Evolutionary conservation across 2,888 invertebrate species (phyloP).

Genomic region (Sphaeridia pumilis): DNA sequence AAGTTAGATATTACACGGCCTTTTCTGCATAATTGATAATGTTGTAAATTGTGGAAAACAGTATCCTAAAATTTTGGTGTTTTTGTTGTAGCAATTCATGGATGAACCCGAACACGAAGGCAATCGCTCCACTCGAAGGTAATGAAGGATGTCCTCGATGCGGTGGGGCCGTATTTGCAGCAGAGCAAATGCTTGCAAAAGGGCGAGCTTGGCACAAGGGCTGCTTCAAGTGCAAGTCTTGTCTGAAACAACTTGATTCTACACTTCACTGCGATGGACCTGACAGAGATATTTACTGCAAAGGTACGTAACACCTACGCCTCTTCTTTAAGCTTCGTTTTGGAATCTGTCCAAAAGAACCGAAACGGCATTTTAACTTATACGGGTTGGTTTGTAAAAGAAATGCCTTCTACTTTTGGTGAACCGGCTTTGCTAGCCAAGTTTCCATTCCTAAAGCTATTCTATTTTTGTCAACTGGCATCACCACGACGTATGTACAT

Average conservation of each 20-base stretch:
- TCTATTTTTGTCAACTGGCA: neutral
- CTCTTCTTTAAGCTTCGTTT: neutral
- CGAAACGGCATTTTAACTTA: neutral
- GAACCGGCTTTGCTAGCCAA: too few species aligned
- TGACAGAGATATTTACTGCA: constrained; percentile 93
- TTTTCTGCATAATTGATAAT: too few species aligned
- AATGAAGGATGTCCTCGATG: constrained; percentile 80
- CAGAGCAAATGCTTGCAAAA: constrained; percentile 83
- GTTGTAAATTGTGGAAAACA: too few species aligned
- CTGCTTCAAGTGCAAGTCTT: constrained; percentile 85
- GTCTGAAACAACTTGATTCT: constrained; percentile 77
- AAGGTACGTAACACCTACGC: constrained; percentile 49
- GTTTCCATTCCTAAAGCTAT: too few species aligned
- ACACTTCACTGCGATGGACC: constrained; percentile 86
- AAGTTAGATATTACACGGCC: too few species aligned
- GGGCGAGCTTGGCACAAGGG: constrained; percentile 51
- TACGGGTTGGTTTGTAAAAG: too few species aligned
- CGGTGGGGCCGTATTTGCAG: constrained; percentile 74
- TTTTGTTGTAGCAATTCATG: constrained; percentile 13
- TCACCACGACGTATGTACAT: neutral
- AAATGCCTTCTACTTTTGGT: too few species aligned
- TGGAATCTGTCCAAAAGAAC: neutral
- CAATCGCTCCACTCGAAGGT: constrained; percentile 50
- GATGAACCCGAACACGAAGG: constrained; percentile 17
- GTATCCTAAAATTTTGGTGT: too few species aligned